phyloP scores from a whole-genome alignment of 1,140 invertebrate genomes.

The Dufourea novaeangliae region DNA sequence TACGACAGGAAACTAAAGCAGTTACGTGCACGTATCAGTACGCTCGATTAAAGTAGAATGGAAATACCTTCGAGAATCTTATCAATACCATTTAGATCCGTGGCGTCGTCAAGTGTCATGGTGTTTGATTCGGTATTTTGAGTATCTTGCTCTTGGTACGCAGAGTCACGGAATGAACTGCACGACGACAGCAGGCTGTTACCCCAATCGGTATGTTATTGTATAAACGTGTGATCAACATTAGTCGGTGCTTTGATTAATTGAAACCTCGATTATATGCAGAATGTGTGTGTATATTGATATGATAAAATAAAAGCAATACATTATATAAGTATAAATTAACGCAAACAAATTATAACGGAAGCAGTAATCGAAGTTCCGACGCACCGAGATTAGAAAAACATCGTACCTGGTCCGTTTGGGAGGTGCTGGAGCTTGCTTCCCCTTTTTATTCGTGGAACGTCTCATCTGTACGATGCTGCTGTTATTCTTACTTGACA shows the following conservation, averaged over 20 bases:
- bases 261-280: conserved; percentile 24
- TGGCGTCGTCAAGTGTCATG: conserved; percentile 82
- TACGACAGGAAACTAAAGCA: conserved; percentile 64
- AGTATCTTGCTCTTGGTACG: conserved; percentile 81
- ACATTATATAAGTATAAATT: not conserved
- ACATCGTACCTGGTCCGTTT: conserved; percentile 92
- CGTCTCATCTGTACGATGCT: conserved; percentile 91
- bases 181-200: conserved; percentile 90
- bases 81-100: conserved; percentile 88
- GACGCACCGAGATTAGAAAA: conserved; percentile 27
- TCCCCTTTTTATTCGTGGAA: conserved; percentile 93
- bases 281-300: not conserved
- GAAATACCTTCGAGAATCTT: conserved; percentile 84
- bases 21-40: conserved; percentile 73
- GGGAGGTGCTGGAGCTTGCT: conserved; percentile 96
- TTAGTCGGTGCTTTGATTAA: not conserved
- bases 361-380: conserved; percentile 13
- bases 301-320: not conserved
- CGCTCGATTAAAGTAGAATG: conserved; percentile 70
- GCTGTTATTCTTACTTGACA: conserved; percentile 82
- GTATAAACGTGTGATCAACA: conserved; percentile 18
- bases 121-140: conserved; percentile 77
- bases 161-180: conserved; percentile 91
- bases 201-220: conserved; percentile 33
- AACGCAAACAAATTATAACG: conserved; percentile 3